phyloP scores from a whole-genome alignment of 2,888 invertebrate genomes.

The Norana najaformis region DNA sequence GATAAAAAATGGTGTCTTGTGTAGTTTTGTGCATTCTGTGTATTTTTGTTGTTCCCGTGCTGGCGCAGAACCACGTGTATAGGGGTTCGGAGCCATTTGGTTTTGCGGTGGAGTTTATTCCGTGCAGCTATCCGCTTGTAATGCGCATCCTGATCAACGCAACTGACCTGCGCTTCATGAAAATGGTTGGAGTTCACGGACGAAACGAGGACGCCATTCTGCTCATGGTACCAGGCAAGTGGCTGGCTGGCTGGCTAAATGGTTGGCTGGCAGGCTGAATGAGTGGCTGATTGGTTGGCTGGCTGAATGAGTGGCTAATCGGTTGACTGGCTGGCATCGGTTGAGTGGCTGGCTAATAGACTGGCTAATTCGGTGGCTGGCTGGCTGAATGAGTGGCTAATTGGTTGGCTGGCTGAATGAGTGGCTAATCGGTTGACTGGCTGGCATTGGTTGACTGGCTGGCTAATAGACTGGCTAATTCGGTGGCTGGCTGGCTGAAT shows the following conservation, averaged over 20 bases:
- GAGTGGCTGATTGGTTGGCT: too few relatives aligned
- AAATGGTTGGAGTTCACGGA: constrained; percentile 9
- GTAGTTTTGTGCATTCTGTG: not conserved
- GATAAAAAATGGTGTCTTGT: not conserved
- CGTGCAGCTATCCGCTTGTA: constrained; percentile 6
- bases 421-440: too few relatives aligned
- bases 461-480: too few relatives aligned
- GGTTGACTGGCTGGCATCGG: too few relatives aligned
- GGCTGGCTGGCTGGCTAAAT: not conserved
- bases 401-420: too few relatives aligned
- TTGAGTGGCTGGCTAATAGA: too few relatives aligned
- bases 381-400: too few relatives aligned
- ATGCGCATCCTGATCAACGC: not conserved
- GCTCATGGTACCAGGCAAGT: not conserved
- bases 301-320: too few relatives aligned
- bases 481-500: too few relatives aligned
- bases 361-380: too few relatives aligned
- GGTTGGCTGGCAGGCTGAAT: too few relatives aligned
- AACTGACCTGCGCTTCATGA: not conserved
- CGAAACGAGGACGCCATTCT: not conserved
- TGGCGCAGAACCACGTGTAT: not conserved
- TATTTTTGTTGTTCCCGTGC: not conserved
- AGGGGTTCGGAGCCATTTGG: not conserved
- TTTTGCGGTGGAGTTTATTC: not conserved
- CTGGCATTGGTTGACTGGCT: too few relatives aligned